Conservation (phyloP, 2,888 invertebrate genomes). For the Lutraria lutraria region DNA sequence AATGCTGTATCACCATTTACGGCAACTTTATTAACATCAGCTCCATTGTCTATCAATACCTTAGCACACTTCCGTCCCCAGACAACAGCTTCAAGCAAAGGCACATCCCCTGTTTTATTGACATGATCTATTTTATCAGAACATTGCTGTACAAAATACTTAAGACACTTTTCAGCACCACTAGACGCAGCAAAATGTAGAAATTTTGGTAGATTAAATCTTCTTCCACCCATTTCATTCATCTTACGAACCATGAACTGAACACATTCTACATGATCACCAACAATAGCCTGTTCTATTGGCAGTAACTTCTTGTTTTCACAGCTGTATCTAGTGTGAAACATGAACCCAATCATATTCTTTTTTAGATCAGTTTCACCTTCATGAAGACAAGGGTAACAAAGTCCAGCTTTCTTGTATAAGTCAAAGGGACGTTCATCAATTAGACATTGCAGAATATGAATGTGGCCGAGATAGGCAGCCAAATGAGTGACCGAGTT, state of each 20-base stretch:
- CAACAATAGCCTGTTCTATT: slow-evolving; percentile 84
- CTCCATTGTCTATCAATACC: slow-evolving; percentile 89
- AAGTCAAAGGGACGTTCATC: slow-evolving; percentile 91
- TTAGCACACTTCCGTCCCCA: slow-evolving; percentile 91
- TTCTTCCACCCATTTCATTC: slow-evolving; percentile 40
- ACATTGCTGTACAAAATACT: slow-evolving; percentile 80
- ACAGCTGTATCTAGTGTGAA: slow-evolving; percentile 84
- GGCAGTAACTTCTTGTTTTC: slow-evolving; percentile 79
- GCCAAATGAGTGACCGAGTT: slow-evolving; percentile 92
- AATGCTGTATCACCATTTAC: slow-evolving; percentile 90
- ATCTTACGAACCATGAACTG: slow-evolving; percentile 67
- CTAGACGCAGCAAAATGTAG: slow-evolving; percentile 87
- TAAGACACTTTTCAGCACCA: slow-evolving; percentile 88
- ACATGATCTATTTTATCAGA: slow-evolving; percentile 79
- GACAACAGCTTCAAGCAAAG: slow-evolving; percentile 92
- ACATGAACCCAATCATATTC: slow-evolving; percentile 71
- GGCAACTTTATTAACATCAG: slow-evolving; percentile 90
- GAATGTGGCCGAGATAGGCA: slow-evolving; percentile 91
- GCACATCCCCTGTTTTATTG: slow-evolving; percentile 91
- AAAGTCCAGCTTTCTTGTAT: slow-evolving; percentile 91
- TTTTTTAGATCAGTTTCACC: slow-evolving; percentile 61
- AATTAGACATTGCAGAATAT: slow-evolving; percentile 90
- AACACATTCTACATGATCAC: slow-evolving; percentile 81
- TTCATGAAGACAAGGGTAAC: slow-evolving; percentile 91
- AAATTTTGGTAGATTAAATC: slow-evolving; percentile 57